Evolutionary conservation across 2,113 vertebrate species (phyloP).

Genomic region (Nymphicus hollandicus): DNA sequence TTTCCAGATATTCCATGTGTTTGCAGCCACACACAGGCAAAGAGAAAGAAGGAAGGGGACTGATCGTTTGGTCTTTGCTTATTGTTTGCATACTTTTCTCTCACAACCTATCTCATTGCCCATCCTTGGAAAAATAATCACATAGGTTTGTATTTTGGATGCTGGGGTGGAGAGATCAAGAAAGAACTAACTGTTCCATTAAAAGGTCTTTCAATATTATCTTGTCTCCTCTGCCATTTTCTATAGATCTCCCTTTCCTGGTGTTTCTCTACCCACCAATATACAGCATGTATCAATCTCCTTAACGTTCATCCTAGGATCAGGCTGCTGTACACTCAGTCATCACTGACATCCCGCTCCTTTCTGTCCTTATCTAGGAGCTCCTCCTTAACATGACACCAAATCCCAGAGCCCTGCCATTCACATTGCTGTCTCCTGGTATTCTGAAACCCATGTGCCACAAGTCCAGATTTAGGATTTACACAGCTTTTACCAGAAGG

Average conservation of each 20-base stretch:
- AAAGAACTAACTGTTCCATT: not conserved
- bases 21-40: not conserved
- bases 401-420: not conserved
- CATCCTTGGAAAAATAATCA: not conserved
- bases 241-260: not conserved
- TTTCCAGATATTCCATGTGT: not conserved
- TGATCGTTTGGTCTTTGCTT: not conserved
- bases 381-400: not conserved
- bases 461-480: not conserved
- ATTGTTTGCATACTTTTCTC: not conserved
- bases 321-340: not conserved
- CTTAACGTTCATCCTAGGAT: not conserved
- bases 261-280: not conserved
- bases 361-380: not conserved
- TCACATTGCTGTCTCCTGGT: accelerated
- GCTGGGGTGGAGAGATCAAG: not conserved
- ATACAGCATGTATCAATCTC: not conserved
- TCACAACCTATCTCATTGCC: not conserved
- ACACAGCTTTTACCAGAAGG: not conserved
- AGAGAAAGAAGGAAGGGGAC: not conserved
- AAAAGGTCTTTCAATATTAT: not conserved
- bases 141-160: not conserved
- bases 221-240: not conserved
- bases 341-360: not conserved
- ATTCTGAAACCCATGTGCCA: not conserved